Evolutionary conservation across 2,113 vertebrate species (phyloP), one percentile per base, ranked within the genome.

Genomic region (Scolopax mira): DNA sequence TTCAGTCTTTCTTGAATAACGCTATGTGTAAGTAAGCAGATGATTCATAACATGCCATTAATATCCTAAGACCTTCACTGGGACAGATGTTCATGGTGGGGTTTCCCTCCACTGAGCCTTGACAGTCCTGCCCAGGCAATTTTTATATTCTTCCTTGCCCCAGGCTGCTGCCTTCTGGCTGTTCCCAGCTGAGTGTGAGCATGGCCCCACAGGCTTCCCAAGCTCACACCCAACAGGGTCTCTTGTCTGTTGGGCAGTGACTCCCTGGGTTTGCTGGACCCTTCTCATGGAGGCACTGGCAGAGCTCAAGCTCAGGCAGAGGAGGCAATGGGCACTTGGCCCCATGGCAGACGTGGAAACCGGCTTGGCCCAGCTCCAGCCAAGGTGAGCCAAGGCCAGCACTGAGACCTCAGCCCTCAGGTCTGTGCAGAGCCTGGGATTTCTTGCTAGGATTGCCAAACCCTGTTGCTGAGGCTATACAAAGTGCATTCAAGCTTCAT

Each of bases 371-470:
- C 35, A 69, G 18, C 18, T 77, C 9, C 1, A 4, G 9, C 2
- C 54, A 4, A 42, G 44, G 27, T 6, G 39, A 91, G 25, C 15
- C 44, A 30, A 31, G 37, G 6, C 13, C 54, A 61, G 23, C 6
- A 24, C 30, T 9, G 18, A 61, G 18, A 39, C 1, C 9, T 30
- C 13, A 0, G 0, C 39, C 42, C 0, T 0, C 49, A 33, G 17
- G 3, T 81, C 23, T 22, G 18, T 10, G 28, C 22, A 41, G 10
- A 18, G 7, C 2, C 13, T 60, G 22, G 18, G 19, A 46, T 64
- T 69, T 65, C 55, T 65, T 33, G 44, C 28, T 13, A 73, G 10
- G 14, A 39, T 1, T 78, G 35, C 13, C 31, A 51, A 78, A 44
- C 2, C 2, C 24, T 33, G 4, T 6, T 24, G 24, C 7, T 33